Percentiles rank a stretch among this genome's conserved stretches.
These are phyloP conservation scores for Edolisoma coerulescens DNA, from an alignment of 2,113 vertebrate genomes.

Conservation along the genomic window DNA sequence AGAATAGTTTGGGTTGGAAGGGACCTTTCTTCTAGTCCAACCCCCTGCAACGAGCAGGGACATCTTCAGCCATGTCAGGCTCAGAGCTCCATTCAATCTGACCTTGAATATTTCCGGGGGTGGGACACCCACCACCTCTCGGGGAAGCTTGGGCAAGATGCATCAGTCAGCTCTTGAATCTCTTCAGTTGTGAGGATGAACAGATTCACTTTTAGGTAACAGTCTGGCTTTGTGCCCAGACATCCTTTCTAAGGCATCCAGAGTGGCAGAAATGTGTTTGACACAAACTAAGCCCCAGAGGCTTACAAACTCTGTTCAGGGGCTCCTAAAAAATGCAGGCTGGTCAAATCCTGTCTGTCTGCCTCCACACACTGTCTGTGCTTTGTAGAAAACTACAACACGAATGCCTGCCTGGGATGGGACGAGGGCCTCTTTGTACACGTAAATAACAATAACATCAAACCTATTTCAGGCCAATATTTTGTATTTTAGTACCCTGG, in stretches of 20 bases:
- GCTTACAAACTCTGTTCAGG: not conserved
- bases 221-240: not conserved
- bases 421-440: not conserved
- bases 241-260: not conserved
- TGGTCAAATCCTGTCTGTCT: not conserved
- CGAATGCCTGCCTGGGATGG: not conserved
- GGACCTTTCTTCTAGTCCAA: not conserved
- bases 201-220: not conserved
- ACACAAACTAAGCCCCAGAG: not conserved
- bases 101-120: not conserved
- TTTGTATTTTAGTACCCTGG: conserved; percentile 70
- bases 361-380: not conserved
- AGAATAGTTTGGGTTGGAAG: not conserved
- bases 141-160: not conserved
- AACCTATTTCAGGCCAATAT: not conserved
- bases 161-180: not conserved
- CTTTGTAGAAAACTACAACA: not conserved
- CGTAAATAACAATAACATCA: not conserved
- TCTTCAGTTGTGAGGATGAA: not conserved
- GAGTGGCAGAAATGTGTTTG: not conserved
- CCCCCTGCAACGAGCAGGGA: not conserved
- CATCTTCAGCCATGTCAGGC: not conserved
- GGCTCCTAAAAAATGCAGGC: not conserved
- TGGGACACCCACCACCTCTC: not conserved
- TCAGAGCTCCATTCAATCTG: not conserved